These are phyloP conservation scores for Coreius guichenoti DNA, from an alignment of 2,797 vertebrate genomes.

Conservation along the genomic window DNA sequence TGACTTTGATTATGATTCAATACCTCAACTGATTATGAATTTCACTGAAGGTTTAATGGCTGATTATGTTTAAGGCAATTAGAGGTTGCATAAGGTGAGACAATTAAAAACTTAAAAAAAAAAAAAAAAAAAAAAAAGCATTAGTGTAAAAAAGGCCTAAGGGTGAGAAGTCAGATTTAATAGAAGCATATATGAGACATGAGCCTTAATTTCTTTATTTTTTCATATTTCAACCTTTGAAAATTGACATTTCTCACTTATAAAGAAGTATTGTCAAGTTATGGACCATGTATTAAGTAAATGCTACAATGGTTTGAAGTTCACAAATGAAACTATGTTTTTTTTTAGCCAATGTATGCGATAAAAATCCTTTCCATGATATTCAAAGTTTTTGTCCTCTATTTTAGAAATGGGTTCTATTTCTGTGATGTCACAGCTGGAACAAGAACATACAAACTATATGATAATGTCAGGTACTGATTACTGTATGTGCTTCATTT, in stretches of 20 bases:
- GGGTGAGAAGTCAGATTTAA: neutral
- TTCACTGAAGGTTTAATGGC: constrained; percentile 12
- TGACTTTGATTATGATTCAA: constrained; percentile 45
- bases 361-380: neutral
- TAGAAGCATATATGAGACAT: neutral
- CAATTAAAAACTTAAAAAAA: neutral
- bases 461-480: neutral
- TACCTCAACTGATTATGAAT: constrained; percentile 31
- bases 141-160: neutral
- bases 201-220: neutral
- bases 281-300: neutral
- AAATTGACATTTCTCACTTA: neutral
- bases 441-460: neutral
- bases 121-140: neutral
- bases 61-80: constrained; percentile 42
- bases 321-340: neutral
- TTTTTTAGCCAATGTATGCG: neutral
- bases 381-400: neutral
- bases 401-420: neutral
- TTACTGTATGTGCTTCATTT: neutral
- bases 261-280: neutral
- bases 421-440: neutral
- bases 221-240: neutral
- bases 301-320: neutral
- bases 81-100: constrained; percentile 21